Evolutionary conservation across 1,140 invertebrate genomes (phyloP).

Genomic region (Leptonema lineaticorne): DNA sequence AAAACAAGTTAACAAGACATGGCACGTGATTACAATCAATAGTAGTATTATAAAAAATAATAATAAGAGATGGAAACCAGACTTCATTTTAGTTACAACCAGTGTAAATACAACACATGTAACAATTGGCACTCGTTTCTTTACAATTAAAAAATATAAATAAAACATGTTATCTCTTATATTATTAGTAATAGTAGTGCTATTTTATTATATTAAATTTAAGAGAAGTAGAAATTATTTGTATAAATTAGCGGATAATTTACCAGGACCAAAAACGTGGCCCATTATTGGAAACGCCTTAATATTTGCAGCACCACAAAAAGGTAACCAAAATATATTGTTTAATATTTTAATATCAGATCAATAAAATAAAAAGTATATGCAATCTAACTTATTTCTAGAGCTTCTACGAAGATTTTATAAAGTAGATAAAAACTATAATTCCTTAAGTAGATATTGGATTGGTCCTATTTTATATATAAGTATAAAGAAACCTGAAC

Average conservation of each 20-base stretch:
- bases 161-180: background rate
- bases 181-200: background rate
- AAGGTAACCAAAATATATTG: constrained; percentile 11
- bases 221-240: constrained; percentile 4
- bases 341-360: background rate
- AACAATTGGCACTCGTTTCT: background rate
- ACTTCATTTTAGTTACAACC: no score
- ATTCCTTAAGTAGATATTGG: constrained; percentile 24
- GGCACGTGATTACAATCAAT: no score
- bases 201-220: background rate
- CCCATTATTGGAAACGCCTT: constrained; percentile 26
- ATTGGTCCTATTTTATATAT: constrained; percentile 17
- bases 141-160: background rate
- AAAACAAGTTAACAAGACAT: no score
- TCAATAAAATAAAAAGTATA: no score
- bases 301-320: constrained; percentile 25
- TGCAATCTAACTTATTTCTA: background rate
- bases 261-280: constrained; percentile 23
- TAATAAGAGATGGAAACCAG: no score
- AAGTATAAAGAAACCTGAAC: constrained; percentile 23
- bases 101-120: background rate
- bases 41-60: no score
- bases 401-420: constrained; percentile 11
- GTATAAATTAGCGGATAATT: background rate
- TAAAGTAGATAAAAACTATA: constrained; percentile 5